phyloP scores from a whole-genome alignment of 2,797 vertebrate species.

The Microctenopoma stevenorrisi region DNA sequence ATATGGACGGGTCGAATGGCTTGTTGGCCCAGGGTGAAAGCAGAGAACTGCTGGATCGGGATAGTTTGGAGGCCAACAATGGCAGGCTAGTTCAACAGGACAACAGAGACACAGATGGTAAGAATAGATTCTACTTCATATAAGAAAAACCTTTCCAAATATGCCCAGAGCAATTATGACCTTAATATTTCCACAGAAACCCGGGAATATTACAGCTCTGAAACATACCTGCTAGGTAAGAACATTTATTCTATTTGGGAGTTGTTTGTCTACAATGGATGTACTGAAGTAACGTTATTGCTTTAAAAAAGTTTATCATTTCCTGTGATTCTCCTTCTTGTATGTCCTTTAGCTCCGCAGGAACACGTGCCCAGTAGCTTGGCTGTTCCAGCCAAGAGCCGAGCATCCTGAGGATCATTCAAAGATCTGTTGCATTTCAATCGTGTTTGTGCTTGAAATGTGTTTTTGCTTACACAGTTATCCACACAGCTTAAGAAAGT shows the following conservation, averaged over 20 bases:
- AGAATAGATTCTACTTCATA: slow-evolving; percentile 6
- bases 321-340: neutral
- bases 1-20: slow-evolving; percentile 14
- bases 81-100: slow-evolving; percentile 38
- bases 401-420: slow-evolving; percentile 13
- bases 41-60: slow-evolving; percentile 47
- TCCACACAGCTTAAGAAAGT: neutral
- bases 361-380: slow-evolving; percentile 21
- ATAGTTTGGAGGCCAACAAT: slow-evolving; percentile 63
- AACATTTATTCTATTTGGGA: neutral
- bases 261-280: slow-evolving; percentile 1
- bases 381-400: slow-evolving; percentile 34
- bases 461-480: neutral
- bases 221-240: slow-evolving; percentile 55
- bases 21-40: slow-evolving; percentile 15
- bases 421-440: slow-evolving; percentile 29
- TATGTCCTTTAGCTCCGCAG: slow-evolving; percentile 19
- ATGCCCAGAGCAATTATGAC: neutral
- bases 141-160: neutral
- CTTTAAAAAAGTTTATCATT: neutral
- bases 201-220: slow-evolving; percentile 57
- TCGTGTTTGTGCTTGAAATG: neutral
- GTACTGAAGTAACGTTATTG: neutral
- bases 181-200: slow-evolving; percentile 57
- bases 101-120: slow-evolving; percentile 57